These are phyloP conservation scores for Cancer borealis DNA, from an alignment of 2,888 invertebrate species.

Conservation along the genomic window DNA sequence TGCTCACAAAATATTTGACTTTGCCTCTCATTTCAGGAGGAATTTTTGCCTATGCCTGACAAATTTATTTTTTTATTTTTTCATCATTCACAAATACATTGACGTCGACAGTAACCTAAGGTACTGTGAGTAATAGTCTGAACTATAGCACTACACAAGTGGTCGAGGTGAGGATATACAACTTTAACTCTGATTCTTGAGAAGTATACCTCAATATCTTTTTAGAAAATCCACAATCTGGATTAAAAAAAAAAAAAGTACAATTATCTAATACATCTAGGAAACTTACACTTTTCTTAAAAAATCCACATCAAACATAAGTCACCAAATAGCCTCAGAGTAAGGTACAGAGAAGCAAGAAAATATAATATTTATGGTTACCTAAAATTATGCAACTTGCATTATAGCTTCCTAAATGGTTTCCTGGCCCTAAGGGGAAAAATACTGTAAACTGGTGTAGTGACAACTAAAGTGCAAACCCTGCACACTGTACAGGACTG, in stretches of 20 bases:
- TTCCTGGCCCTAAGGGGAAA: conserved; percentile 60
- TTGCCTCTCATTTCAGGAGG: background rate
- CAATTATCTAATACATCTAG: conserved; percentile 49
- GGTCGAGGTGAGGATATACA: conserved; percentile 53
- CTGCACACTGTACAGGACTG: conserved; percentile 55
- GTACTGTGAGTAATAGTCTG: conserved; percentile 59
- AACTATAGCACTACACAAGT: conserved; percentile 45
- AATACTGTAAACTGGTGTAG: conserved; percentile 43
- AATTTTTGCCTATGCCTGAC: conserved; percentile 15
- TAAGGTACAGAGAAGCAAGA: conserved; percentile 59
- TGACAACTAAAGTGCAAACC: conserved; percentile 54
- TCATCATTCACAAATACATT: conserved; percentile 35
- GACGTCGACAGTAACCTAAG: conserved; percentile 54
- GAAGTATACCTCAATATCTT: conserved; percentile 47
- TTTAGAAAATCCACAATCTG: conserved; percentile 53
- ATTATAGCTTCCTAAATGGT: conserved; percentile 53
- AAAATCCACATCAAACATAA: conserved; percentile 39
- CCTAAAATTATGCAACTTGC: conserved; percentile 48
- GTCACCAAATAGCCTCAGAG: conserved; percentile 41
- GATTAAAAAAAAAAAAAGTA: conserved; percentile 47
- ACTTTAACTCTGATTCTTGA: conserved; percentile 14
- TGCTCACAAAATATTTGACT: background rate
- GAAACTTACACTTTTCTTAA: conserved; percentile 50
- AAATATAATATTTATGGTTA: conserved; percentile 52
- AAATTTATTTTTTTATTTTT: conserved; percentile 38